Conservation (phyloP, 2,888 invertebrate species). For the Leucophora obtusa region DNA sequence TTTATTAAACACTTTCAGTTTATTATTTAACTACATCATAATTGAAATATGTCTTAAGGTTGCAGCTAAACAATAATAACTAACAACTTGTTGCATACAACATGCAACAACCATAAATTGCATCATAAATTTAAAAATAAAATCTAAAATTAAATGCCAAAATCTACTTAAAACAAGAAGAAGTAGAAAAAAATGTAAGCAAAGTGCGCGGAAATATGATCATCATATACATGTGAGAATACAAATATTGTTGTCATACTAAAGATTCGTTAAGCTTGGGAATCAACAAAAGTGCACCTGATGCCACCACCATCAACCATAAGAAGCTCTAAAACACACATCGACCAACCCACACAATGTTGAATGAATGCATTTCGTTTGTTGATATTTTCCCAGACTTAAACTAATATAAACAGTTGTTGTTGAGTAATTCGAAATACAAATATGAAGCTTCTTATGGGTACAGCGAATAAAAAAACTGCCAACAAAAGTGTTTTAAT, state of each 20-base stretch:
- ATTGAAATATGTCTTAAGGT: slow-evolving; percentile 46
- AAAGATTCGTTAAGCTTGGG: slow-evolving; percentile 46
- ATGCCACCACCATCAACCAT: slow-evolving; percentile 41
- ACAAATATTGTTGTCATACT: slow-evolving; percentile 19
- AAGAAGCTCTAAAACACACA: slow-evolving; percentile 40
- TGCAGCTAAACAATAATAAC: slow-evolving; percentile 27
- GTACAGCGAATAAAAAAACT: not conserved
- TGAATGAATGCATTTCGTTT: slow-evolving; percentile 22
- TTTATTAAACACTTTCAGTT: slow-evolving; percentile 56
- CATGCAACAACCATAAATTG: slow-evolving; percentile 47
- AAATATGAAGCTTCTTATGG: slow-evolving; percentile 29
- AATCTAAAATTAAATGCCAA: slow-evolving; percentile 44
- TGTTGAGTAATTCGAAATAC: slow-evolving; percentile 28
- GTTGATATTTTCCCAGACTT: slow-evolving; percentile 47
- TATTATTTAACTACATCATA: slow-evolving; percentile 17
- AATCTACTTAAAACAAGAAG: not conserved
- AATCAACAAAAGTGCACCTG: slow-evolving; percentile 63
- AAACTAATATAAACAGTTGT: slow-evolving; percentile 1
- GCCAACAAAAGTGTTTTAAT: not conserved
- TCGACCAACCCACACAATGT: slow-evolving; percentile 46
- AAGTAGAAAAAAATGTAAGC: slow-evolving; percentile 2
- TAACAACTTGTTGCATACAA: slow-evolving; percentile 49
- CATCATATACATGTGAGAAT: not conserved
- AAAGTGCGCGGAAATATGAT: slow-evolving; percentile 48
- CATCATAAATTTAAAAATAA: slow-evolving; percentile 53